phyloP scores from a whole-genome alignment of 1,140 invertebrate genomes.

The Monomorium pharaonis region DNA sequence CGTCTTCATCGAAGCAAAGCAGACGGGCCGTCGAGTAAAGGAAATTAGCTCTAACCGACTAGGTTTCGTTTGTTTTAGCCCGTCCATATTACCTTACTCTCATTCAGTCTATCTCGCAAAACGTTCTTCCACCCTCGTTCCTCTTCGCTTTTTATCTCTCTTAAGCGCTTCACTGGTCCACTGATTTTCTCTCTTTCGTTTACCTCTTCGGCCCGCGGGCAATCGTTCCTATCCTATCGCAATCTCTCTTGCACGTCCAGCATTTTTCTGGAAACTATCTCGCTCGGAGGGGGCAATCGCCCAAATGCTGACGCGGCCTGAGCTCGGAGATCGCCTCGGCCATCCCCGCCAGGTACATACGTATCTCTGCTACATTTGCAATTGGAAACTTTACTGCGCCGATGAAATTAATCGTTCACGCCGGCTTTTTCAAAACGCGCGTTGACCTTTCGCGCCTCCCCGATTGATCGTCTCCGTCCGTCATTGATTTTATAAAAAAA shows the following conservation, averaged over 20 bases:
- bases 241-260: conserved; percentile 75
- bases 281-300: conserved; percentile 67
- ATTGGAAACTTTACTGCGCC: conserved; percentile 69
- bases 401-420: conserved; percentile 72
- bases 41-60: conserved; percentile 71
- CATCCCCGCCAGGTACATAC: conserved; percentile 63
- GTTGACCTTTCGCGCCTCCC: background rate
- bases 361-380: conserved; percentile 76
- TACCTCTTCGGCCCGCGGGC: conserved; percentile 12
- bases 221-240: conserved; percentile 64
- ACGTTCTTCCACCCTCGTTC: conserved; percentile 35
- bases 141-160: conserved; percentile 31
- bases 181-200: conserved; percentile 38
- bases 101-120: conserved; percentile 37
- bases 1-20: conserved; percentile 39
- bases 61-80: conserved; percentile 66
- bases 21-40: conserved; percentile 44
- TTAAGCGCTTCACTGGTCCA: background rate
- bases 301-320: conserved; percentile 74
- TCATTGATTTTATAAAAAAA: background rate
- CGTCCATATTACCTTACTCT: conserved; percentile 53
- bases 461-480: background rate
- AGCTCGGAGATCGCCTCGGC: conserved; percentile 61
- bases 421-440: conserved; percentile 11
- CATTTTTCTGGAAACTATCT: conserved; percentile 77